These are phyloP conservation scores for Agriopis marginaria DNA, from an alignment of 2,888 invertebrate genomes.

Conservation along the genomic window DNA sequence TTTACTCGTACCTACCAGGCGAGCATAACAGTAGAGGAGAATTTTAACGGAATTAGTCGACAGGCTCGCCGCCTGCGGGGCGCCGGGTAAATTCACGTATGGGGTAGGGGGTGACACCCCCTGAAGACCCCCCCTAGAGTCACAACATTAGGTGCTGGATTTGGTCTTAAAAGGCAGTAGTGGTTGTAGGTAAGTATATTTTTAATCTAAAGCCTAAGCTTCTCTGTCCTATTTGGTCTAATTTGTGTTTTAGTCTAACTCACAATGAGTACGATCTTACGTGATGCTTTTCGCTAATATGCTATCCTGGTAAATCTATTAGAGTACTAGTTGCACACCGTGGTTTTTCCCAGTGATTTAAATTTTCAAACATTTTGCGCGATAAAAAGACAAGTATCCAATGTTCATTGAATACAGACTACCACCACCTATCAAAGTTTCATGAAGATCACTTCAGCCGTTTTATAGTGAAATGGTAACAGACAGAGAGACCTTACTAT, in stretches of 20 bases:
- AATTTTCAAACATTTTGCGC: too few species aligned
- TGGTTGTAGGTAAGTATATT: slow-evolving; percentile 22
- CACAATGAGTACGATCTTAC: background rate
- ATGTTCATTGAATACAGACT: too few species aligned
- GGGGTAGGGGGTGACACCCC: slow-evolving; percentile 58
- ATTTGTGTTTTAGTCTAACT: background rate
- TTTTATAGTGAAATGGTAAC: background rate
- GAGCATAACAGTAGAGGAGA: slow-evolving; percentile 76
- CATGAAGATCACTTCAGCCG: too few species aligned
- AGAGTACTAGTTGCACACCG: too few species aligned
- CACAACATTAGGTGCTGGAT: slow-evolving; percentile 36
- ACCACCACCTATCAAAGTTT: too few species aligned
- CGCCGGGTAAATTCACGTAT: slow-evolving; percentile 83
- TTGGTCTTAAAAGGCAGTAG: slow-evolving; percentile 35
- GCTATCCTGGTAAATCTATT: background rate
- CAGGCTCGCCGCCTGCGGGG: slow-evolving; percentile 77
- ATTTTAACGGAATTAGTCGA: slow-evolving; percentile 86
- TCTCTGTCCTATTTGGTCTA: background rate
- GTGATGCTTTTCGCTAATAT: background rate
- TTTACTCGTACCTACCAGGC: slow-evolving; percentile 82
- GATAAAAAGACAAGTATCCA: too few species aligned
- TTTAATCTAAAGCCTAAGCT: slow-evolving; percentile 20
- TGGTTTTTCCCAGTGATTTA: too few species aligned
- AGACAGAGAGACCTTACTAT: background rate
- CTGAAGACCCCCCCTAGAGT: slow-evolving; percentile 34